Conservation (phyloP, 2,888 invertebrate genomes). For the Stenodema calcarata region DNA sequence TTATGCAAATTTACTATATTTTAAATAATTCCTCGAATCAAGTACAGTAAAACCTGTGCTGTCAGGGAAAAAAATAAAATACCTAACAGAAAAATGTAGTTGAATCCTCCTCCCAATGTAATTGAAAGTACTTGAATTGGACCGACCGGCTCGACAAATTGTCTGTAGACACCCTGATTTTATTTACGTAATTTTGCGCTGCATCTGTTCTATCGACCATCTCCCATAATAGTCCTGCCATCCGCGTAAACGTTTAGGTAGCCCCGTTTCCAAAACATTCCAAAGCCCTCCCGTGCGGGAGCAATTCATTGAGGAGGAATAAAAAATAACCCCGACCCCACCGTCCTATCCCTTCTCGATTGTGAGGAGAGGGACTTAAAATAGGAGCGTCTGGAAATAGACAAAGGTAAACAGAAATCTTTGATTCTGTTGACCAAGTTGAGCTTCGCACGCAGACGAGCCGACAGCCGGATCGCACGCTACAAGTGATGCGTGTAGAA, state of each 20-base stretch:
- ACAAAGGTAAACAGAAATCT: constrained; percentile 35
- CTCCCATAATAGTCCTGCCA: no score
- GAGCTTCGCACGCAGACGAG: not conserved
- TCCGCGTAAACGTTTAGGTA: not conserved
- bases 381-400: constrained; percentile 38
- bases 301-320: not conserved
- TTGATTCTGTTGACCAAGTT: constrained; percentile 14
- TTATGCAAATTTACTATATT: no score
- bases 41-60: no score
- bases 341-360: not conserved
- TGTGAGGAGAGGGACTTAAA: constrained; percentile 14
- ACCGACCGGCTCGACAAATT: no score
- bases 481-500: not conserved
- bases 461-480: not conserved
- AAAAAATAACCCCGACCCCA: not conserved
- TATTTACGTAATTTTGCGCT: no score
- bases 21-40: no score
- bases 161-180: no score
- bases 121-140: no score
- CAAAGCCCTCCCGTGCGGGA: not conserved
- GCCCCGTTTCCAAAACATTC: not conserved
- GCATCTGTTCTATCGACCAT: no score
- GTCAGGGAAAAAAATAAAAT: no score
- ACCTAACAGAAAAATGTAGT: no score
- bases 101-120: no score